Base-by-base conservation (phyloP, 2,113 vertebrate species). In the Lycocorax pyrrhopterus region DNA sequence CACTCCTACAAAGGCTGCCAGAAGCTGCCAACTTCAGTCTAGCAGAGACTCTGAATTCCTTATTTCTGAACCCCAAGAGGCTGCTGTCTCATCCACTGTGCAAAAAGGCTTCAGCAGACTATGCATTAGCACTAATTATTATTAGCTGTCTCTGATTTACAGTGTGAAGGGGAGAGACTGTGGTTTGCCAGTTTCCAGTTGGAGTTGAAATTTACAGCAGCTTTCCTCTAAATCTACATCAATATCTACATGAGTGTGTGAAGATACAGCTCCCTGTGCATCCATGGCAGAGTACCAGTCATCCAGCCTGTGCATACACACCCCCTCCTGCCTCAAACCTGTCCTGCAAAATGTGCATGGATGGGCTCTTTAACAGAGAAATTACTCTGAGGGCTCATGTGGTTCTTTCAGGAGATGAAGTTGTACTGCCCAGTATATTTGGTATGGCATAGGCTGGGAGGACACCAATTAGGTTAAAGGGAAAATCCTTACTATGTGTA, bases 401-500 rank as follows among this genome's bases (percentile, higher is more conserved):
- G 25, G 56, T 18, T 44, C n/a, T 72, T 72, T 30, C 4, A 60
- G 60, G 58, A n/a, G 44, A 32, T 33, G 55, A 15, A 47, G 10
- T 5, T 77, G 46, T 62, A 35, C 39, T 82, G 21, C 22, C 39
- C 30, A 67, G 44, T 8, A 35, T 44, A 44, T 23, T 52, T 33
- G 17, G 9, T 25, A 44, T 27, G 46, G 33, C 35, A 77, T 7
- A 60, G 15, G 22, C 4, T 79, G 84, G 75, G 32, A 81, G 62
- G 94, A 75, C 66, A 86, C 29, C 60, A 71, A 39, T 21, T 37
- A 53, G 33, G 58, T 59, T 81, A 75, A 67, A 92, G 64, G 47
- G 85, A 95, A 94, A 93, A 91, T 41, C 27, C 27, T 88, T 67
- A 43, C 39, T 95, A 1, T 20, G 52, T 76, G 37, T 85, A 58